Base-by-base conservation (phyloP, 2,888 invertebrate genomes). In the Meta bourneti region DNA sequence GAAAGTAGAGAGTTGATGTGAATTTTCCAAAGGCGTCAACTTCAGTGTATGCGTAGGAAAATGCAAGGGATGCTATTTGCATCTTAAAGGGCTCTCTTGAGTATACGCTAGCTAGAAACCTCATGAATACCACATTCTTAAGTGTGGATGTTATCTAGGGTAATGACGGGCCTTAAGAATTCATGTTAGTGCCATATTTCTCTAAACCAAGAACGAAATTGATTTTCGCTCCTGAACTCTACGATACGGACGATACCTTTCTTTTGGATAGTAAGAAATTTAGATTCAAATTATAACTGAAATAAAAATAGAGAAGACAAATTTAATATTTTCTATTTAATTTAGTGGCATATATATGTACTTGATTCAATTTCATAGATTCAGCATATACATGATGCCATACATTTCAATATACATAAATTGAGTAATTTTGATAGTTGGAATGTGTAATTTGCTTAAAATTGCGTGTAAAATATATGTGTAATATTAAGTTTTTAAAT, bases 1-100 rank as follows among this genome's bases (percentile, higher is more conserved):
- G 74, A 75, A 61, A 84, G 74, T 84, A 84, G 84, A 75, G 74
- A 84, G 84, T 72, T 84, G 84, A 84, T 84, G 84, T 54, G 75
- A 75, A 75, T 52, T 82, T 74, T 72, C 75, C 20, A 61, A 81
- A 84, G 61, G 75, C 84, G 84, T 84, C 84, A 84, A 84, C 84
- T 84, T 74, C 84, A 84, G 84, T 8, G 74, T 74, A 61, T 54
- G 61, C 20, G 16, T 81, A 19, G 75, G 84, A 61, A 75, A 75
- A 75, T 75, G 74, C 74, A 61, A 19, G 82, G 61, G 82, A 71
- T 71, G 72, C 82, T 82, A 82, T 82, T 82, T 82, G 82, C 82
- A 82, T 84, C 19, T 54, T 84, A 75, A 84, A 84, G 84, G 75
- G 48, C 74, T 75, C 52, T 75, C 72, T 83, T 51, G 52, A 82